Base-by-base conservation (phyloP, 2,888 invertebrate genomes). In the Odontothrips loti region DNA sequence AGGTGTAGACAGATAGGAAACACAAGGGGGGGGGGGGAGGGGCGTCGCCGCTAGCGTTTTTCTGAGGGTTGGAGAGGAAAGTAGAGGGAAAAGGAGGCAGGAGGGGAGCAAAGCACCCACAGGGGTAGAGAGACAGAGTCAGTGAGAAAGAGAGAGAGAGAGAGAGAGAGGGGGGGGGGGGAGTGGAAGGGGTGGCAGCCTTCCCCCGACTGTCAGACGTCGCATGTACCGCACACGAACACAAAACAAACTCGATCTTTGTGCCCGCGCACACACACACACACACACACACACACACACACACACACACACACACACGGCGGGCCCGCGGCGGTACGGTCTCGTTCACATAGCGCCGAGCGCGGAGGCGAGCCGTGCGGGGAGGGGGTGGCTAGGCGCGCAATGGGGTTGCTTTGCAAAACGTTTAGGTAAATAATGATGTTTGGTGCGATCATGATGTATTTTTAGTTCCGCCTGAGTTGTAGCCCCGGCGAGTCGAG, bases 241-340 rank as follows among this genome's bases (percentile, higher is more conserved):
- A 75, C 68, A 75, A 75, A 75, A 75, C 68, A 75, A 75, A 75
- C 68, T 75, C 68, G 68, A 75, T 75, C 68, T 75, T 68, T 75
- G 68, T 27, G 68, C 68, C 68, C 68, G 68, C 68, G 68, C 23
- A 75, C 27, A 27, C 10, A 27, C 27, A 10, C 10, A 75, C 68
- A 27, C 23, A 0, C 27, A 4, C 68, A 0, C n/a, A 0, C 58
- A 6, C 58, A 43, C 34, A 43, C 34, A 43, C 34, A 43, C 34
- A 6, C 6, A 6, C 34, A 43, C 34, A 43, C 34, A 43, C 34
- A 43, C 34, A 43, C 34, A 43, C 34, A 43, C 6, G 6, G 3
- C 3, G 34, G 34, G 34, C 34, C 34, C 34, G 34, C 34, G 34
- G 34, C 34, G 34, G 34, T 43, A 4, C 34, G 34, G 34, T 43